Conservation (phyloP, 2,113 vertebrate genomes). For the Mus pahari region DNA sequence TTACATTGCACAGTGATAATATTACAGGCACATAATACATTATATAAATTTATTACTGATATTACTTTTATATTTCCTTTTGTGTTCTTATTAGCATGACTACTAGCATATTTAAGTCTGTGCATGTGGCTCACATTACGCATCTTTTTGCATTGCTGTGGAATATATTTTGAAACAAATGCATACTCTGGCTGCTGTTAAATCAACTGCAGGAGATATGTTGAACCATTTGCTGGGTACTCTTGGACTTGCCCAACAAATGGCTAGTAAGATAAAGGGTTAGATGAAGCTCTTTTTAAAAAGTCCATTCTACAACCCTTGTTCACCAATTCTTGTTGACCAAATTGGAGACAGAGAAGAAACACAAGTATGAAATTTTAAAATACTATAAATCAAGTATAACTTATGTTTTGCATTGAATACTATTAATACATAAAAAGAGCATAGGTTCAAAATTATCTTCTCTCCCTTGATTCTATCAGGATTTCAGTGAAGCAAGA, state of each 20-base stretch:
- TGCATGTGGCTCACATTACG: background rate
- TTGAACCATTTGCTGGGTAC: background rate
- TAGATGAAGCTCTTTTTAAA: background rate
- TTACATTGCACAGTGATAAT: background rate
- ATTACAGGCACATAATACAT: background rate
- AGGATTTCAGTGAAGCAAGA: background rate
- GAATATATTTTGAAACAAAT: background rate
- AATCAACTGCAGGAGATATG: background rate
- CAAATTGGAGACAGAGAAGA: conserved; percentile 21
- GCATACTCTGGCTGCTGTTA: fast-evolving
- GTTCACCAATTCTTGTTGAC: background rate
- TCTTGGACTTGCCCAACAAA: background rate
- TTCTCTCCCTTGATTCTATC: background rate
- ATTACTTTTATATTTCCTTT: conserved; percentile 39
- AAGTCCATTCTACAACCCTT: background rate
- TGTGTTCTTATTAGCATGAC: conserved; percentile 39
- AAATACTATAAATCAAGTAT: background rate
- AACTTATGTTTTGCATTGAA: background rate
- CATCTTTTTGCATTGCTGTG: background rate
- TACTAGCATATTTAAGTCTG: conserved; percentile 34
- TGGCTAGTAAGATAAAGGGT: background rate
- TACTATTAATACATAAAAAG: background rate
- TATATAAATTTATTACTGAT: background rate
- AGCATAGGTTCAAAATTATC: background rate
- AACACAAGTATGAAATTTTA: background rate